A percentile compares a stretch with the other conserved stretches of the same genome.
Evolutionary conservation across 2,113 vertebrate genomes (phyloP).

Genomic region (Sarotherodon lohbergeri): DNA sequence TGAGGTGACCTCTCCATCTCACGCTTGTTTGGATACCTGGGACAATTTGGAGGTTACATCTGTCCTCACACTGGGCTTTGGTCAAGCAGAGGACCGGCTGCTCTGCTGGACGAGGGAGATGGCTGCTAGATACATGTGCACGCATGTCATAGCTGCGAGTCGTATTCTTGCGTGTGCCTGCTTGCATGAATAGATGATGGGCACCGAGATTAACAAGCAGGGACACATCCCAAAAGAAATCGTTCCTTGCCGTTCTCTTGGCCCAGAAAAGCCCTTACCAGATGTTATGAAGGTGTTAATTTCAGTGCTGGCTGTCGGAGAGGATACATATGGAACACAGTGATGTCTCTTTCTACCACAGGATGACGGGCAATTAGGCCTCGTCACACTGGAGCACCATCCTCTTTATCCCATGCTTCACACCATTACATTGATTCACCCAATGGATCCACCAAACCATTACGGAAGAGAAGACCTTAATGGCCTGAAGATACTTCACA

Average conservation of each 20-base stretch:
- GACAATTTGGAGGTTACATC: conserved; percentile 7
- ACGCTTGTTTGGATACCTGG: conserved; percentile 37
- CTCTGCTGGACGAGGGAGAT: conserved; percentile 40
- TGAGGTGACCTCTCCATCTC: background rate
- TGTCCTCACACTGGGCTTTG: conserved; percentile 22
- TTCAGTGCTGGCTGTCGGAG: conserved; percentile 58
- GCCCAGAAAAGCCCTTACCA: conserved; percentile 66
- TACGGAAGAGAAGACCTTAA: conserved; percentile 51
- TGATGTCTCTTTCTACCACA: conserved; percentile 70
- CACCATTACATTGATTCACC: conserved; percentile 60
- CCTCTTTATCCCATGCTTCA: conserved; percentile 57
- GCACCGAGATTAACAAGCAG: conserved; percentile 19
- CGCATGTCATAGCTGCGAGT: background rate
- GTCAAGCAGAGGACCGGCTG: conserved; percentile 44
- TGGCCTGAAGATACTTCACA: conserved; percentile 49
- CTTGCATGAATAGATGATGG: background rate
- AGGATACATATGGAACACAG: conserved; percentile 52
- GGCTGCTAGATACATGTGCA: background rate
- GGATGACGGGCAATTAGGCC: conserved; percentile 72
- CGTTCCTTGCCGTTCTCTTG: conserved; percentile 52
- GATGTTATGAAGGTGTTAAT: conserved; percentile 77
- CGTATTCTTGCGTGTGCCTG: background rate
- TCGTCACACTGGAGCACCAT: conserved; percentile 59
- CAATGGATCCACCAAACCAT: conserved; percentile 50
- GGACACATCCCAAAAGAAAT: conserved; percentile 49